Base-by-base conservation (phyloP, 2,888 invertebrate genomes). In the Noctuana brunneofusca region DNA sequence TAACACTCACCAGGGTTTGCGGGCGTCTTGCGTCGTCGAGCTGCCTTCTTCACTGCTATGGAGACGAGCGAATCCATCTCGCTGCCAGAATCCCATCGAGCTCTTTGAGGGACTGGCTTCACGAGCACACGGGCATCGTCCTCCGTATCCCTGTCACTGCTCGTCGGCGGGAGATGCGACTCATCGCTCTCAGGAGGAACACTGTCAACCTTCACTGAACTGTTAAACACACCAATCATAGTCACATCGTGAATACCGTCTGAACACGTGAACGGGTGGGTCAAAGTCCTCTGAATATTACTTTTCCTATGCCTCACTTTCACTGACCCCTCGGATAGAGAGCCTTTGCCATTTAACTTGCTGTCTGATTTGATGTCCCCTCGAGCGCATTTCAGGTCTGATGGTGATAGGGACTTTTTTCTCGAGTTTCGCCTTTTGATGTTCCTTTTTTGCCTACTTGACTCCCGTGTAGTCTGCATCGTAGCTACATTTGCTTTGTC, bases 1-100 rank as follows among this genome's bases (percentile, higher is more conserved):
- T n/a, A n/a, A 53, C 48, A 65, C 79, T 78, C 35, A 91, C 92
- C 92, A 80, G 84, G 81, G 80, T 91, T 89, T 70, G 86, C 83
- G 62, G 90, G 84, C 84, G 84, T 86, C 75, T 93, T 83, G 69
- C 94, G 86, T 75, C 94, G 89, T 73, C 93, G 90, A 32, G 94
- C 93, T 63, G 94, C 94, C 80, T 94, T 93, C 69, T 92, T 89
- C 73, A 95, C 95, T 9, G 94, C 93, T 1, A 93, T 93, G 5
- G 94, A 93, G 68, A 94, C 94, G 54, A 93, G 77, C 9, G 93
- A 93, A 75, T 94, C 94, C 84, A 92, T 88, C 67, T 92, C 93
- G 69, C 89, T 92, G 1, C 91, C 91, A 0, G 92, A 90, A 66
- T 92, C 92, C 87, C 91, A 91, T 14, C 91, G 74, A 9, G 90